Evolutionary conservation across 2,797 vertebrate species (phyloP), one percentile per base, ranked within the genome.

Genomic region (Thunnus albacares): DNA sequence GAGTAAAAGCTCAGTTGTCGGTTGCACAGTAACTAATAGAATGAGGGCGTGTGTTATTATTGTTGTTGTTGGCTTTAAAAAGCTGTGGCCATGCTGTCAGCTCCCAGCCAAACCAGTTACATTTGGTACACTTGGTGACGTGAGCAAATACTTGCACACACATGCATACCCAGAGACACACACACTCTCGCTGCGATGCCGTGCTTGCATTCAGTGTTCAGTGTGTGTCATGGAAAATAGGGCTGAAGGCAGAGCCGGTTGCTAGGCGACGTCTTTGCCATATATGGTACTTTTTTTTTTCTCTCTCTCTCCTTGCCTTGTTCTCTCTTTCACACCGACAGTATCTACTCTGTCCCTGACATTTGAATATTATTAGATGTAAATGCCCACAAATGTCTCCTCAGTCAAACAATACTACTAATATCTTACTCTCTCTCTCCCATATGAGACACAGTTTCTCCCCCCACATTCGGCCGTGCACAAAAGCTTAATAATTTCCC

Each of bases 201-300:
- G 82, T 86, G 20, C 87, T 87, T 80, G 75, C 86, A 71, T 88
- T 93, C 87, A 84, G 75, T 80, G 87, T 84, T 85, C 76, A 86
- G 75, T 49, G 85, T 87, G 94, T 96, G 96, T 96, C 94, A 96
- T 96, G 96, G 96, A 96, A 96, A 96, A 95, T 94, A 94, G 70
- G 91, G 92, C 89, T 93, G 95, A 94, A 94, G 93, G 92, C 77
- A 88, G 88, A 91, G 90, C 86, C 58, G 76, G 95, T 96, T 94
- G 93, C 96, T 91, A 91, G 77, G 96, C 85, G 79, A 95, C 93
- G 64, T 68, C 47, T 77, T 93, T 94, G 75, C 94, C 94, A 86
- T 92, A 95, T 94, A 95, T 94, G 94, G 94, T 70, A 45, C 22
- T 69, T 82, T 80, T 77, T 79, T 79, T 81, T 78, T 60, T 72